Evolutionary conservation across 2,888 invertebrate species (phyloP), one percentile per base, ranked within the genome.

Genomic region (Mythimna vitellina): DNA sequence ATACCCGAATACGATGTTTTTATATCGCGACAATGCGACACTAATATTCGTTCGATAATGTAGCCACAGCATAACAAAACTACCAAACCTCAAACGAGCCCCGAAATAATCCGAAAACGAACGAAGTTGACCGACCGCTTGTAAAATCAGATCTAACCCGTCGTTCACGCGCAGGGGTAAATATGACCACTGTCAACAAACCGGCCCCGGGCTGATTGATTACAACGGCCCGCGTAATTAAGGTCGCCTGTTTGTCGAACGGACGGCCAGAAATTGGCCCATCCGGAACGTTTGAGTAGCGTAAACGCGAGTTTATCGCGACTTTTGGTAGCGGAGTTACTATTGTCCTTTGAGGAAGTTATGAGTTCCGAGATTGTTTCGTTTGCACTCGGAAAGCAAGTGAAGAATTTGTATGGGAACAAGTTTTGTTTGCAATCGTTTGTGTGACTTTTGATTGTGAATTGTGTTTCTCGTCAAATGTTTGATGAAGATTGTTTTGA

Each of bases 181-280:
- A 87, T 86, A 87, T 86, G 80, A 77, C 67, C 74, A 78, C 53
- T 66, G 85, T 87, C 87, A 89, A 89, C 88, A 88, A 73, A 82
- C 73, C 66, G 66, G 69, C 66, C 66, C 64, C 78, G 81, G 69
- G 67, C 86, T 86, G 91, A 91, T 89, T 89, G 90, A 91, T 91
- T 89, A 89, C 89, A 83, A 78, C 77, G 78, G 82, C 51, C 67
- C 80, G 46, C 54, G 87, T 90, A 90, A 91, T 91, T 91, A 90
- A 89, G 89, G 87, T 80, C 87, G 82, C 64, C 58, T 87, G 87
- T 89, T 89, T 86, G 87, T 76, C 61, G 80, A 82, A 79, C 80
- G 83, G 80, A 70, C 74, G 76, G 76, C 74, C 77, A 77, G 74
- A 58, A 83, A 84, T 83, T 78, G 82, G 76, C 71, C 78, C 79